Evolutionary conservation across 2,888 invertebrate species (phyloP).

Genomic region (Volucella inflata): DNA sequence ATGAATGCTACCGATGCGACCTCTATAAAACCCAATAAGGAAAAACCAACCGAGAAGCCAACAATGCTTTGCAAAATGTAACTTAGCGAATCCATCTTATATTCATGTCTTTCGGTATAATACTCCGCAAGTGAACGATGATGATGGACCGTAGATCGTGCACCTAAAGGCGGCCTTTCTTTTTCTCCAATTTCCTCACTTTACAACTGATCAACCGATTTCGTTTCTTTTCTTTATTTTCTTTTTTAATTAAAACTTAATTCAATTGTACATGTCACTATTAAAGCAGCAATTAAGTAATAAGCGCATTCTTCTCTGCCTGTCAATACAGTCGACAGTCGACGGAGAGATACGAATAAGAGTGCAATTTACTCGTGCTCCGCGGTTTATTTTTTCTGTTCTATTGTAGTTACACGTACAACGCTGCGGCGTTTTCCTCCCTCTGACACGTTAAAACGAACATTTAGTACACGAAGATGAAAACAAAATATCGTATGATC

Average conservation of each 20-base stretch:
- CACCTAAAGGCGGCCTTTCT: conserved; percentile 26
- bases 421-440: conserved; percentile 45
- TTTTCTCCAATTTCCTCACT: conserved; percentile 48
- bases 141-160: no score
- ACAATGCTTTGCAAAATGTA: conserved; percentile 80
- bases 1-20: conserved; percentile 81
- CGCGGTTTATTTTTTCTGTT: conserved; percentile 12
- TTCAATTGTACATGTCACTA: conserved; percentile 65
- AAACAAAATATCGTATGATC: conserved; percentile 68
- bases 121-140: conserved; percentile 19
- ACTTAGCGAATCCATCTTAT: conserved; percentile 78
- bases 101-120: conserved; percentile 37
- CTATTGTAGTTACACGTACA: conserved; percentile 7
- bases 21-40: conserved; percentile 82
- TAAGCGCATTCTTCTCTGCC: conserved; percentile 62
- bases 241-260: conserved; percentile 42
- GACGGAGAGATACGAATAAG: conserved; percentile 2
- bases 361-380: conserved; percentile 53
- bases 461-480: conserved; percentile 55
- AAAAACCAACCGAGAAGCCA: conserved; percentile 80
- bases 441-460: conserved; percentile 40
- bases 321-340: conserved; percentile 54
- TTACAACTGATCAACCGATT: conserved; percentile 20
- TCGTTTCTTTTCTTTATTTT: conserved; percentile 14
- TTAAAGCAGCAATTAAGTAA: conserved; percentile 69